Evolutionary conservation across 2,113 vertebrate genomes (phyloP).

Genomic region (Tichodroma muraria): DNA sequence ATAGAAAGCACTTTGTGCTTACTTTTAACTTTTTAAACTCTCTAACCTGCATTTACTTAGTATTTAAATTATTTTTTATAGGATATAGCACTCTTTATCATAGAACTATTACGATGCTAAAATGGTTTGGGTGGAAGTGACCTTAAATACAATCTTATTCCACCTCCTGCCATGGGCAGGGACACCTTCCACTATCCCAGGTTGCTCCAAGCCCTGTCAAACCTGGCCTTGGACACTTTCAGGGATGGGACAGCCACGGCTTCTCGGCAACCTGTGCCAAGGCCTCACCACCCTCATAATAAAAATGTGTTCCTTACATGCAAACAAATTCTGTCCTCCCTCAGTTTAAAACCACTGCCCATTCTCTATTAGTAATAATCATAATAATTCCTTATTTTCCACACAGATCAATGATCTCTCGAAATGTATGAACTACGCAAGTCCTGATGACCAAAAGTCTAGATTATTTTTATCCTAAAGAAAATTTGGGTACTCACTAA

Average conservation of each 20-base stretch:
- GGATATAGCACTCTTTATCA: not conserved
- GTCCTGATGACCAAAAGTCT: not conserved
- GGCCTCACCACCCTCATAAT: not conserved
- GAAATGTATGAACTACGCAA: not conserved
- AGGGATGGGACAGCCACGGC: not conserved
- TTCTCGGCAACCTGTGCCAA: not conserved
- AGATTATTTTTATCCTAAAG: not conserved
- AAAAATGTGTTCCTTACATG: not conserved
- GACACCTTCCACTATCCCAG: not conserved
- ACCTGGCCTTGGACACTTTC: not conserved
- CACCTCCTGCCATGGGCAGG: not conserved
- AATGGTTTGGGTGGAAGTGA: not conserved
- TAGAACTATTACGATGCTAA: not conserved
- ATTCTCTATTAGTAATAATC: not conserved
- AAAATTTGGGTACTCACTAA: not conserved
- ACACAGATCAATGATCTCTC: not conserved
- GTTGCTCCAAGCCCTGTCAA: accelerated
- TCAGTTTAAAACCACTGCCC: not conserved
- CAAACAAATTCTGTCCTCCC: not conserved
- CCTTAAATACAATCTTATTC: not conserved
- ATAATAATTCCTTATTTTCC: not conserved
- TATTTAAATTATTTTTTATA: not conserved
- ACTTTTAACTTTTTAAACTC: not conserved
- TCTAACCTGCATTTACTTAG: not conserved
- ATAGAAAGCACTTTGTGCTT: not conserved